phyloP scores from a whole-genome alignment of 2,797 vertebrate genomes.

The Pampus argenteus region DNA sequence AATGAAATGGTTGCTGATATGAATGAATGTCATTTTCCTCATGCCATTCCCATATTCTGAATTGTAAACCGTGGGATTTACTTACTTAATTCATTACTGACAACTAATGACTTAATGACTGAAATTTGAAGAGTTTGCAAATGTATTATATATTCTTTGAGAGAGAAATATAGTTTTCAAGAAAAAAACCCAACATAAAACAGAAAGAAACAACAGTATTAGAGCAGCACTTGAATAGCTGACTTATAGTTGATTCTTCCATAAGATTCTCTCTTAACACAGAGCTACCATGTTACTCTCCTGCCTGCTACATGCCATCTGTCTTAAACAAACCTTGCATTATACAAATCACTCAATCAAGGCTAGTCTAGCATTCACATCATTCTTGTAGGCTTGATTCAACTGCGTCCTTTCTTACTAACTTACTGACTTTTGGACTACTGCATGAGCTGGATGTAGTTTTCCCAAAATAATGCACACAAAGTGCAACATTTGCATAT shows the following conservation, averaged over 20 bases:
- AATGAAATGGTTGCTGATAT: too few species aligned
- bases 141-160: background rate
- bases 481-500: too few species aligned
- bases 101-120: background rate
- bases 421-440: too few species aligned
- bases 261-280: too few species aligned
- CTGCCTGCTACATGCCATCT: background rate
- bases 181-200: background rate
- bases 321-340: slow-evolving; percentile 5
- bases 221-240: background rate
- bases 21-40: background rate
- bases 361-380: slow-evolving; percentile 24
- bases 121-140: background rate
- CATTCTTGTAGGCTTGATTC: slow-evolving; percentile 23
- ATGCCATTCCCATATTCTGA: too few species aligned
- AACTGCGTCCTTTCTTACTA: background rate
- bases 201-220: background rate
- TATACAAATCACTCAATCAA: slow-evolving; percentile 13
- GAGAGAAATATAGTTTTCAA: background rate
- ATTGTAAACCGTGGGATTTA: background rate
- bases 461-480: background rate
- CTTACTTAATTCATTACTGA: background rate
- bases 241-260: too few species aligned
- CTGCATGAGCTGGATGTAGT: background rate
- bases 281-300: background rate